Conservation (phyloP, 2,113 vertebrate species). For the Cottus gobio region DNA sequence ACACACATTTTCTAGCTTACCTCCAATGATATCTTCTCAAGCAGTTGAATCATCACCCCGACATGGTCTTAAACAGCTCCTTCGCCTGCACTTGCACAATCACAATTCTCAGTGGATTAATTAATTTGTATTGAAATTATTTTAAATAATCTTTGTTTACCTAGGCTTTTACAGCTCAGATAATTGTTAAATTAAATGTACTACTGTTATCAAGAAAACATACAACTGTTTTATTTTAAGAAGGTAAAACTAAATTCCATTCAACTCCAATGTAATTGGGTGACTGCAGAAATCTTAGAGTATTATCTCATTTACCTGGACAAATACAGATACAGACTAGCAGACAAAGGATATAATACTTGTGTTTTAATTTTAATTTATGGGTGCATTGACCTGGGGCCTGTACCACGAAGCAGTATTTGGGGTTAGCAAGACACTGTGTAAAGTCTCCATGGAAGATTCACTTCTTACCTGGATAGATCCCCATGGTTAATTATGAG, state of each 20-base stretch:
- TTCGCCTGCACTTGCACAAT: not conserved
- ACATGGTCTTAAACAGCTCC: not conserved
- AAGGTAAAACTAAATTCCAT: not conserved
- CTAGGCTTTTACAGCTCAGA: too few relatives aligned
- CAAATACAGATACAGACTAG: not conserved
- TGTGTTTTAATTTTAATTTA: too few relatives aligned
- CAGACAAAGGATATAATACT: too few relatives aligned
- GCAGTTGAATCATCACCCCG: not conserved
- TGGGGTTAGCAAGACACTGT: too few relatives aligned
- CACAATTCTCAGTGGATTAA: not conserved
- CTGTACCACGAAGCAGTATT: too few relatives aligned
- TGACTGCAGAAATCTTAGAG: not conserved
- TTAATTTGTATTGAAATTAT: not conserved
- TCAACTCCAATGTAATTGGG: not conserved
- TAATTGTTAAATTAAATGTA: too few relatives aligned
- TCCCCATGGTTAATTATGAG: too few relatives aligned
- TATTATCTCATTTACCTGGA: not conserved
- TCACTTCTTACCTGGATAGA: too few relatives aligned
- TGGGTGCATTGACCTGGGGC: too few relatives aligned
- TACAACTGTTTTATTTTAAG: not conserved
- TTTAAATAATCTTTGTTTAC: not conserved
- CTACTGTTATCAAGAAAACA: not conserved
- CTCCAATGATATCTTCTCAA: not conserved
- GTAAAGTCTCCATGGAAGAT: too few relatives aligned
- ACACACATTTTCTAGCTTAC: too few relatives aligned